Percentiles rank a stretch among this genome's conserved stretches.
Evolutionary conservation across 2,113 vertebrate species (phyloP).

Genomic region (Sminthopsis crassicaudata): DNA sequence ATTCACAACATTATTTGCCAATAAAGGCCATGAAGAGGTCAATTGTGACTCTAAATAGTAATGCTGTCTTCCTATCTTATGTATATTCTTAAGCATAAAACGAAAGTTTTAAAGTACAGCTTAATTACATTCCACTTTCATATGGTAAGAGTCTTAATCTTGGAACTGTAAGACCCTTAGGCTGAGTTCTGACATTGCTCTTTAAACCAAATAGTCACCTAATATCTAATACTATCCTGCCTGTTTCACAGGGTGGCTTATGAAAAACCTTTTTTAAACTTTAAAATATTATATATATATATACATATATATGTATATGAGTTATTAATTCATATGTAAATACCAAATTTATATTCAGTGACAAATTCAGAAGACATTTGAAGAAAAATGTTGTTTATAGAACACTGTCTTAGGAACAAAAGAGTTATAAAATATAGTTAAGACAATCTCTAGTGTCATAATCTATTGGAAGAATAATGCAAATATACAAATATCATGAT

Average conservation of each 20-base stretch:
- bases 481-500: conserved; percentile 3
- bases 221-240: not conserved
- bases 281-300: not conserved
- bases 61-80: conserved; percentile 63
- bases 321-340: not conserved
- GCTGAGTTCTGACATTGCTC: not conserved
- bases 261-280: not conserved
- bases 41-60: conserved; percentile 62
- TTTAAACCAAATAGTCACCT: not conserved
- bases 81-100: conserved; percentile 57
- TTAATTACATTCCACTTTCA: not conserved
- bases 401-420: not conserved
- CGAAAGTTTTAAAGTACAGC: conserved; percentile 48
- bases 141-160: not conserved
- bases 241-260: not conserved
- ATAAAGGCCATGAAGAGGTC: conserved; percentile 49
- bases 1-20: conserved; percentile 33
- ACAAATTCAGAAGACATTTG: not conserved
- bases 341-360: not conserved
- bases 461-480: not conserved
- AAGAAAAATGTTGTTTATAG: not conserved
- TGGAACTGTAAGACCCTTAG: not conserved
- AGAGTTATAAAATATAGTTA: not conserved
- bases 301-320: no score
- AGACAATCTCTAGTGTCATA: not conserved